A percentile compares a stretch with the other conserved stretches of the same genome.
These are phyloP conservation scores for Epizoanthus illoricatus DNA, from an alignment of 92 coral and sea anemone genomes.

Conservation along the genomic window DNA sequence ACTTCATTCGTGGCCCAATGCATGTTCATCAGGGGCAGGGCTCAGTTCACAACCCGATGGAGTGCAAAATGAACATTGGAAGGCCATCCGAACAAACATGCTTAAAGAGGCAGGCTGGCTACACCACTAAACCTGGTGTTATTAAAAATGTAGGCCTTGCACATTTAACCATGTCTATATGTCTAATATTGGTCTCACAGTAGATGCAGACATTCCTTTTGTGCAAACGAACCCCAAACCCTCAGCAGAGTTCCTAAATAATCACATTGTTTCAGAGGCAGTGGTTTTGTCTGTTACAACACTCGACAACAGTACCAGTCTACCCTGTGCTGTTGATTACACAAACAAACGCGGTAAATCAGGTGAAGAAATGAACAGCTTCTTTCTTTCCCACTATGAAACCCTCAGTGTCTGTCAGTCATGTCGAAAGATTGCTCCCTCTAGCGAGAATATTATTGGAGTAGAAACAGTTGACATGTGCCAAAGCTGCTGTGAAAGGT, in stretches of 20 bases:
- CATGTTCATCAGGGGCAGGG: slow-evolving; percentile 17
- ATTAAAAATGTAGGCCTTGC: too few relatives aligned
- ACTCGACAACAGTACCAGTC: slow-evolving; percentile 47
- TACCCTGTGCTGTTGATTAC: slow-evolving; percentile 49
- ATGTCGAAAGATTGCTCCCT: slow-evolving; percentile 18
- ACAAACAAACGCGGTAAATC: slow-evolving; percentile 41
- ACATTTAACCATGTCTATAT: slow-evolving; percentile 23
- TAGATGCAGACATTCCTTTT: slow-evolving; percentile 32
- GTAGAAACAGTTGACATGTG: not conserved
- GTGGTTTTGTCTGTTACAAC: slow-evolving; percentile 50
- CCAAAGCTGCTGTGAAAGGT: not conserved
- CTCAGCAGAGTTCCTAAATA: slow-evolving; percentile 42
- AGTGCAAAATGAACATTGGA: slow-evolving; percentile 52
- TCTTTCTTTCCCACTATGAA: slow-evolving; percentile 35
- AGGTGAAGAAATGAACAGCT: slow-evolving; percentile 49
- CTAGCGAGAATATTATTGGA: not conserved
- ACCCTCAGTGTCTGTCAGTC: slow-evolving; percentile 33
- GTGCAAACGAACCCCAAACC: slow-evolving; percentile 27
- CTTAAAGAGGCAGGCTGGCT: slow-evolving; percentile 47
- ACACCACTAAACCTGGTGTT: slow-evolving; percentile 43
- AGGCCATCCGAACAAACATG: slow-evolving; percentile 50
- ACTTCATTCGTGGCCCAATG: slow-evolving; percentile 48
- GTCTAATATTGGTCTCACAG: slow-evolving; percentile 37
- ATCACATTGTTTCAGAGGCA: slow-evolving; percentile 37
- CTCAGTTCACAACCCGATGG: slow-evolving; percentile 35